Base-by-base conservation (phyloP, 2,113 vertebrate species). In the Rhadina sibilatrix region DNA sequence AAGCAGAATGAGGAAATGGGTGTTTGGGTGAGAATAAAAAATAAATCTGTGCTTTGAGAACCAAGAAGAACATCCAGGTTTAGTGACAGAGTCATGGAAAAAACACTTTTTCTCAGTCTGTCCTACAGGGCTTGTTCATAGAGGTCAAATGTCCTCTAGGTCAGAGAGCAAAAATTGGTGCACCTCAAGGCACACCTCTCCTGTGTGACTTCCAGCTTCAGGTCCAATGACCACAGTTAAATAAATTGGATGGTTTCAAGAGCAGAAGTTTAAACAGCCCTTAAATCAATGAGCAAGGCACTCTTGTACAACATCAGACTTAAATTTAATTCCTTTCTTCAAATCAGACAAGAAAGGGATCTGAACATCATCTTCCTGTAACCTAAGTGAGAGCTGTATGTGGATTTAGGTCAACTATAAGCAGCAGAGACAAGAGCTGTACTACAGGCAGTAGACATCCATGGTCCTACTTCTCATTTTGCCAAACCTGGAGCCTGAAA, bases 41-140 rank as follows among this genome's bases (percentile, higher is more conserved):
- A 54, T 5, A 69, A 54, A 46, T 65, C 23, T 6, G 4, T 42
- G 8, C 13, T 83, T 86, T 81, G 37, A 22, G 24, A 80, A 63
- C 13, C 5, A 59, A 35, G 42, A 77, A 56, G 30, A 50, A 49
- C 30, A 59, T 42, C 28, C 21, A 74, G 12, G 15, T 54, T 64
- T 80, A 88, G 33, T 35, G 75, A 28, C n/a, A 87, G 74, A 63
- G 17, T 17, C 31, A 87, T 11, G 16, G 53, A 83, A 95, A 77
- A 15, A 53, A 25, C 31, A 40, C 15, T 28, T 71, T 83, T 80
- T 56, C 18, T 57, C 71, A 70, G n/a, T 60, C 33, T 69, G 66
- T 82, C 37, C 40, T 1, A 1, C 6, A 37, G 54, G 24, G 35
- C 18, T 33, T 1, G 0, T 20, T 87, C 33, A 42, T 27, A 37